phyloP scores from a whole-genome alignment of 2,888 invertebrate genomes.

The Aleiodes alternator region DNA sequence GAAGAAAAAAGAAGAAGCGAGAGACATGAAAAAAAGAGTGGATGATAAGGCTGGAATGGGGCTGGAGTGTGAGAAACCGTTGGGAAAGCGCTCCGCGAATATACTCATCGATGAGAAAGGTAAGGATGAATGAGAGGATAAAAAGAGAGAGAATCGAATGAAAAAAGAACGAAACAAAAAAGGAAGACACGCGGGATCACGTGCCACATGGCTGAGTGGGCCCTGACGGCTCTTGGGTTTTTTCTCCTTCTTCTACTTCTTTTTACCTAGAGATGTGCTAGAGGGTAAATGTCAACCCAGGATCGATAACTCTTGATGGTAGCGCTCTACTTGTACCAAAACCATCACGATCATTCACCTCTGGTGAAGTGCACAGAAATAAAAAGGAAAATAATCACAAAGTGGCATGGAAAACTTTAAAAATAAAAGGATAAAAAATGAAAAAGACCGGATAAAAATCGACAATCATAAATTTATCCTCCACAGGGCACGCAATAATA shows the following conservation, averaged over 20 bases:
- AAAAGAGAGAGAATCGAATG: conserved; percentile 1
- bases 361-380: too few relatives aligned
- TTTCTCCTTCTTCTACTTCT: too few relatives aligned
- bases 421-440: background rate
- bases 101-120: conserved; percentile 11
- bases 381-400: background rate
- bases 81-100: conserved; percentile 4
- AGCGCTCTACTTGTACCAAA: too few relatives aligned
- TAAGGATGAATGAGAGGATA: conserved; percentile 10
- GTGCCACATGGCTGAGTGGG: conserved; percentile 10
- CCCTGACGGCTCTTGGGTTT: conserved; percentile 1
- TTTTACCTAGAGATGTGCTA: background rate
- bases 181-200: conserved; percentile 18
- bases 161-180: conserved; percentile 1
- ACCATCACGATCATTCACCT: too few relatives aligned
- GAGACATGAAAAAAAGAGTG: conserved; percentile 8
- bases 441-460: background rate
- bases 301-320: conserved; percentile 4
- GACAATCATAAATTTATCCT: conserved; percentile 40
- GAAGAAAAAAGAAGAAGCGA: conserved; percentile 2
- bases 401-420: background rate
- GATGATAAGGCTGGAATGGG: background rate
- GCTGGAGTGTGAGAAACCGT: conserved; percentile 3
- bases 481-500: conserved; percentile 63
- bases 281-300: conserved; percentile 7